phyloP scores from a whole-genome alignment of 2,113 vertebrate genomes.

The Rhipidura dahli region DNA sequence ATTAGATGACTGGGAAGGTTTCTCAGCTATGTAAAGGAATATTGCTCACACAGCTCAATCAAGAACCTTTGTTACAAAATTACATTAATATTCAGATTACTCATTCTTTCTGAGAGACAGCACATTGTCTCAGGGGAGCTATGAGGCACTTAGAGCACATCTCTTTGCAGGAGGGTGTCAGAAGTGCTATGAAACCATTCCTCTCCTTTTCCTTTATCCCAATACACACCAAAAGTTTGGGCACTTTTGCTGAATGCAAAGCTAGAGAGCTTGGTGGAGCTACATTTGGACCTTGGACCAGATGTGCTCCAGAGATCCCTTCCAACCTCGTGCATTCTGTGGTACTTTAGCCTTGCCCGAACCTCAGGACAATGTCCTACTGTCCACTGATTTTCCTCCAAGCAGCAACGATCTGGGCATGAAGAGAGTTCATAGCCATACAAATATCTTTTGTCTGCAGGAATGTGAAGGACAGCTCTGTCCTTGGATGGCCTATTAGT shows the following conservation, averaged over 20 bases:
- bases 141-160: background rate
- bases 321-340: background rate
- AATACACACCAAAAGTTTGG: accelerated
- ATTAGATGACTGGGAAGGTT: background rate
- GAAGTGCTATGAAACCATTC: background rate
- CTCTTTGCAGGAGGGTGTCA: background rate
- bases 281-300: background rate
- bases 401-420: background rate
- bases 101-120: background rate
- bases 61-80: background rate
- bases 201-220: background rate
- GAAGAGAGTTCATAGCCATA: background rate
- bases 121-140: background rate
- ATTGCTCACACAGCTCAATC: background rate
- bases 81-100: background rate
- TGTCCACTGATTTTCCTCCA: background rate
- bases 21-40: background rate
- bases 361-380: background rate
- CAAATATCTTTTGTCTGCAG: background rate
- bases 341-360: background rate
- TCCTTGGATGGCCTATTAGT: background rate
- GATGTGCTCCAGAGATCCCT: background rate
- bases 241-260: background rate
- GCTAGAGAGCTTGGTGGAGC: background rate
- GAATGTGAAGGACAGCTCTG: background rate